phyloP scores from a whole-genome alignment of 2,113 vertebrate genomes.

The Bolborhynchus lineola region DNA sequence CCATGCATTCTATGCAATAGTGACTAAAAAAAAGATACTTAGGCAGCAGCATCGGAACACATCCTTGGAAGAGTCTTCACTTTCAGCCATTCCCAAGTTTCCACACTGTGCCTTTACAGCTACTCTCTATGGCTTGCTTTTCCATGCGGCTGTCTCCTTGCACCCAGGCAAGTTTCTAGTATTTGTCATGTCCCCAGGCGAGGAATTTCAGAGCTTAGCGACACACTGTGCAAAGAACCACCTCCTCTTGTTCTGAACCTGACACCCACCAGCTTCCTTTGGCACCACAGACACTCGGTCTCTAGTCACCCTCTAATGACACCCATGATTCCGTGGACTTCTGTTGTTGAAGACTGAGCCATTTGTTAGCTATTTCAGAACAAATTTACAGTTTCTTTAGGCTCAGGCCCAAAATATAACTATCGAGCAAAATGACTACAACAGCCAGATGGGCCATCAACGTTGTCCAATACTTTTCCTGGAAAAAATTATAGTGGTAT shows the following conservation, averaged over 20 bases:
- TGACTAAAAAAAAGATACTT: neutral
- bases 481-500: neutral
- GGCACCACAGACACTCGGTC: neutral
- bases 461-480: neutral
- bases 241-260: conserved; percentile 20
- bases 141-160: rapidly evolving
- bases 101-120: neutral
- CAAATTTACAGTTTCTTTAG: neutral
- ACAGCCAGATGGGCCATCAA: neutral
- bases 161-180: neutral
- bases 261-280: conserved; percentile 22
- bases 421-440: neutral
- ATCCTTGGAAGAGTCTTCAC: neutral
- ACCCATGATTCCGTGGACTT: neutral
- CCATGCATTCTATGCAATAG: neutral
- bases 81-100: neutral
- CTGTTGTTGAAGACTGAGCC: neutral
- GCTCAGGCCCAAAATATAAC: neutral
- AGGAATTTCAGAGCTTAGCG: neutral
- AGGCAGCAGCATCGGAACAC: neutral
- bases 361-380: neutral
- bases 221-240: neutral
- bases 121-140: neutral
- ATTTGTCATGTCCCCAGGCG: neutral
- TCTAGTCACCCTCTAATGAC: neutral